Base-by-base conservation (phyloP, 2,797 vertebrate genomes). In the Gymnoscopelus microlampas region DNA sequence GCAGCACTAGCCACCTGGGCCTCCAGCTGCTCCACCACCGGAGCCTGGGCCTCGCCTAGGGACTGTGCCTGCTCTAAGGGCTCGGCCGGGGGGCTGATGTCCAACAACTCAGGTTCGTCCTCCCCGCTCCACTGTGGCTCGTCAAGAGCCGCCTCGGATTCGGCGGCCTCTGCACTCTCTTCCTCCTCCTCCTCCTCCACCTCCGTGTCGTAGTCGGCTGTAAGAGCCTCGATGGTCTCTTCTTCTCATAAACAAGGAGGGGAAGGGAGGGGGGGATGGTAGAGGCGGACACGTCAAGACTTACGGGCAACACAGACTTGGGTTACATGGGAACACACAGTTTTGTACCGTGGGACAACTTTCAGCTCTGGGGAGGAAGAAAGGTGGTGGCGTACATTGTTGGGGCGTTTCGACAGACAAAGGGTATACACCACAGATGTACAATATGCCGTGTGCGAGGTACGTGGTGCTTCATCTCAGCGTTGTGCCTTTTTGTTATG, bases 231-330 rank as follows among this genome's bases (percentile, higher is more conserved):
- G 95, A 96, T 91, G 76, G 91, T 93, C 94, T 96, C 95, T 95
- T 97, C 96, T 96, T 94, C 87, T 96, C 94, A 86, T 90, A 90
- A 89, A 95, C 83, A 94, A 81, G 89, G 95, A 91, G 95, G 94
- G 39, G 39, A 44, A 8, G 39, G 39, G 9, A 44, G 39, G 35
- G 39, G 39, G 39, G 39, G 9, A 9, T 8, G 39, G 39, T 44
- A 97, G 94, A 97, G 94, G 95, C 94, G 93, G 94, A 86, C 81
- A 97, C 94, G 94, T 95, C 94, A 96, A 94, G 88, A 94, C 94
- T 44, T 93, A 93, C 83, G 94, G 91, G 94, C 94, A 96, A 96
- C 91, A 96, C 92, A 95, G 91, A 94, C 90, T 94, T 93, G 92
- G 92, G 90, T 90, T 88, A 95, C 88, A 93, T 85, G 87, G 89